Evolutionary conservation across 2,797 vertebrate species (phyloP), one percentile per base, ranked within the genome.

Genomic region (Odontamblyopus lacepedii): DNA sequence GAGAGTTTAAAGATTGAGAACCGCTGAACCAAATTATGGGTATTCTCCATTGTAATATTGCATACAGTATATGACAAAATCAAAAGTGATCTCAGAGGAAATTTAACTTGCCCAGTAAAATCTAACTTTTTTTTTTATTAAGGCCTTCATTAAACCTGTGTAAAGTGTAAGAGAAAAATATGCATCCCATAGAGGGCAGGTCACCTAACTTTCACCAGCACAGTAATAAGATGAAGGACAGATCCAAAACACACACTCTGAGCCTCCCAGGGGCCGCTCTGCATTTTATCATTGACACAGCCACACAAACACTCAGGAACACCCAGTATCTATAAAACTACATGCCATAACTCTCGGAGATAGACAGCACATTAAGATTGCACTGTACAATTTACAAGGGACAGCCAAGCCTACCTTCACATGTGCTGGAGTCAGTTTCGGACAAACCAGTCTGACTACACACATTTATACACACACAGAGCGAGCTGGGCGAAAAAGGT

Each of bases 401-500:
- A 78, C 69, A 60, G 57, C 27, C 57, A 60, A 60, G 26, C 57
- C 50, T 59, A 69, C 44, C 79, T 76, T 62, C 53, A 69, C 18
- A 60, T 6, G 53, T 16, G 41, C 67, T 6, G 2, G 29, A 76
- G 72, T 76, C 75, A 87, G 92, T 85, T 74, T 83, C 79, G 82
- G 89, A 88, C 78, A 89, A 92, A 92, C 90, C 91, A 89, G 90
- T 92, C 85, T 61, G 81, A 91, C 87, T 59, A 51, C 85, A 85
- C 75, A 61, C 63, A 76, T 6, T 71, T 7, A 3, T 8, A 27
- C 32, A 57, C 16, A 55, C 64, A 67, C 64, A 60, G 65, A 73
- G 68, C 41, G 27, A 68, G 63, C 38, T 63, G 8, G 67, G 83
- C 72, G 48, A 73, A 44, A 81, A 69, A 62, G 44, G 74, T 71